Evolutionary conservation across 2,797 vertebrate species (phyloP), one percentile per base, ranked within the genome.

Genomic region (Novumbra hubbsi): DNA sequence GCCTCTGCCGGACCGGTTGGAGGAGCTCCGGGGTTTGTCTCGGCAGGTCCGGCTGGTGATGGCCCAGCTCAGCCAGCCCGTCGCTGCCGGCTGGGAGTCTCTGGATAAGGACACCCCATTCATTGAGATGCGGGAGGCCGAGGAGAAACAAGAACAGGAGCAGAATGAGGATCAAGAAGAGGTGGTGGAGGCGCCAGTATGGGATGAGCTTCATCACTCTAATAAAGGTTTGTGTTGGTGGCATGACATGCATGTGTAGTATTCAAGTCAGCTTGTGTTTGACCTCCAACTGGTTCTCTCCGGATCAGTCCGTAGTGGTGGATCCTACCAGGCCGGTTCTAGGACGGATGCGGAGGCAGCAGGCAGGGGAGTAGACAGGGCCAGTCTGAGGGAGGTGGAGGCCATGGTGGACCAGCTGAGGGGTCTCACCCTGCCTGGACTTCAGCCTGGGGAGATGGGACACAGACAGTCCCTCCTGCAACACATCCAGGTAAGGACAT

Each of bases 1-100:
- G 71, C 88, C 91, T 50, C 92, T 99, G 67, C 98, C 97, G 7
- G 81, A 94, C 0, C 90, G 89, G 71, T 89, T 99, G 73, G 90
- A 86, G 70, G 95, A 95, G 84, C 85, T 96, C 76, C 93, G 95
- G 73, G 88, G 84, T 49, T 86, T 99, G 78, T 91, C 95, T 71
- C 88, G 85, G 2, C 92, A 95, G 81, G 83, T 98, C 24, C 93
- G 90, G 65, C 81, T 80, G 73, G 80, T 92, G 77, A 90, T 93
- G 0, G 80, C 91, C 45, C 85, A 83, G 63, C 2, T 94, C 49
- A 87, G 71, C 69, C 80, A 5, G 0, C 86, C 90, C 0, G 55
- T 85, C 38, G 75, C 73, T 0, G 60, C 78, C 45, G 81, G 81
- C 80, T 85, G 77, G 65, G 85, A 80, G 27, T 79, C 12, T 38